Base-by-base conservation (phyloP, 2,113 vertebrate genomes). In the Oryzias javanicus region DNA sequence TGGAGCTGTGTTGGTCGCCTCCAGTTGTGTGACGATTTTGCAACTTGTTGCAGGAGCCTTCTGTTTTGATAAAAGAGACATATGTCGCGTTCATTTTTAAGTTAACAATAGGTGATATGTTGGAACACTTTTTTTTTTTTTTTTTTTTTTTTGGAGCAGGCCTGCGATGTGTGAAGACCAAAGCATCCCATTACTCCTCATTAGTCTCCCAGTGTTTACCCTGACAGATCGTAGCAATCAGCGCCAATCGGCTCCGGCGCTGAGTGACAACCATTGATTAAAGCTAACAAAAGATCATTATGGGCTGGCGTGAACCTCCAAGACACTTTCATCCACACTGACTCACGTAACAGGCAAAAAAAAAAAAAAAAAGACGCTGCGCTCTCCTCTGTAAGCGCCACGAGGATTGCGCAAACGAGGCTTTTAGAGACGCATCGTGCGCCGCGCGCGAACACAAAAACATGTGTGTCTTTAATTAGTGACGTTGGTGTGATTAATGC, bases 401-500 rank as follows among this genome's bases (percentile, higher is more conserved):
- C 55, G 24, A 67, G 62, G 60, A 76, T 15, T 14, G 14, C 13
- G 29, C 63, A 61, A 17, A 42, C 4, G 8, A 44, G 4, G 25
- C 25, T 18, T 17, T 13, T 8, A 13, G 27, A 41, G 46, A 56
- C 67, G 55, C 60, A 72, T 83, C 73, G 73, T 79, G 65, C 72
- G 71, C 53, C 45, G 52, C 69, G 63, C 69, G 49, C 56, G 4
- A 48, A 63, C 60, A 80, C 56, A 69, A 80, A 88, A 83, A 82
- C 72, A 81, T 85, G 75, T 79, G 83, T 82, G 82, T 85, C 78
- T 92, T 93, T 88, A 92, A 88, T 92, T 89, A 74, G 85, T 80
- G 89, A 91, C 88, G 88, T 91, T 84, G 89, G 87, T 89, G 91
- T 92, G 90, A 91, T 91, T 93, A 83, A 66, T 91, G 83, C 88